Percentiles rank a stretch among this genome's conserved stretches.
Conservation (phyloP, 2,888 invertebrate genomes). For the Crioceris asparagi region DNA sequence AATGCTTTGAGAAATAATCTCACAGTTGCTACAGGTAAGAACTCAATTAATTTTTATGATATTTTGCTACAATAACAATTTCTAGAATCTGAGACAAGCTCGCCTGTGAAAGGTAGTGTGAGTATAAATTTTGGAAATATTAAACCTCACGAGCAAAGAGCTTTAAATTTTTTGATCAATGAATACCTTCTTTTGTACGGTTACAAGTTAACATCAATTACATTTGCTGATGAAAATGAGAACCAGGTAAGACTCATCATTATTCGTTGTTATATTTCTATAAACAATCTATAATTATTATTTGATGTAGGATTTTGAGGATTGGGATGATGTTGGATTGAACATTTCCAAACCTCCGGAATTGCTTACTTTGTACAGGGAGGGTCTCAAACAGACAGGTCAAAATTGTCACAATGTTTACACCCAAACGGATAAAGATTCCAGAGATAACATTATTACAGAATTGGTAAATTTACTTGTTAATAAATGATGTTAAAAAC, state of each 20-base stretch:
- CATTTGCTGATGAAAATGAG: constrained; percentile 85
- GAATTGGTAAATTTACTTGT: constrained; percentile 25
- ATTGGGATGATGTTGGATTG: constrained; percentile 85
- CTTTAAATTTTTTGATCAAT: constrained; percentile 77
- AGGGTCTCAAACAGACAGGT: constrained; percentile 41
- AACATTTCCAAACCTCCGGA: constrained; percentile 74
- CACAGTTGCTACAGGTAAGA: constrained; percentile 62
- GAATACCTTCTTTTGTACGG: constrained; percentile 70
- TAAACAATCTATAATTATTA: neutral
- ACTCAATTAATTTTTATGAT: too few relatives aligned
- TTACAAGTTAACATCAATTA: constrained; percentile 79
- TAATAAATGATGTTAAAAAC: too few relatives aligned
- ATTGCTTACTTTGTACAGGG: constrained; percentile 57
- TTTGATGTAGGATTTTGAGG: constrained; percentile 63
- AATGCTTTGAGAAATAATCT: constrained; percentile 69
- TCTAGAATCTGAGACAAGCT: constrained; percentile 43
- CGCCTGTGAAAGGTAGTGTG: constrained; percentile 39
- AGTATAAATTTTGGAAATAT: constrained; percentile 41
- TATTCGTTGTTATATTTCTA: neutral
- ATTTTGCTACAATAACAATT: too few relatives aligned
- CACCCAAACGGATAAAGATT: constrained; percentile 39
- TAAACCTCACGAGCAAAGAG: constrained; percentile 72
- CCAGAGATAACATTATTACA: constrained; percentile 30
- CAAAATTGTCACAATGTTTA: constrained; percentile 31
- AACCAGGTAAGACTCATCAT: constrained; percentile 50